phyloP scores from a whole-genome alignment of 2,797 vertebrate species.

The Bucorvus abyssinicus region DNA sequence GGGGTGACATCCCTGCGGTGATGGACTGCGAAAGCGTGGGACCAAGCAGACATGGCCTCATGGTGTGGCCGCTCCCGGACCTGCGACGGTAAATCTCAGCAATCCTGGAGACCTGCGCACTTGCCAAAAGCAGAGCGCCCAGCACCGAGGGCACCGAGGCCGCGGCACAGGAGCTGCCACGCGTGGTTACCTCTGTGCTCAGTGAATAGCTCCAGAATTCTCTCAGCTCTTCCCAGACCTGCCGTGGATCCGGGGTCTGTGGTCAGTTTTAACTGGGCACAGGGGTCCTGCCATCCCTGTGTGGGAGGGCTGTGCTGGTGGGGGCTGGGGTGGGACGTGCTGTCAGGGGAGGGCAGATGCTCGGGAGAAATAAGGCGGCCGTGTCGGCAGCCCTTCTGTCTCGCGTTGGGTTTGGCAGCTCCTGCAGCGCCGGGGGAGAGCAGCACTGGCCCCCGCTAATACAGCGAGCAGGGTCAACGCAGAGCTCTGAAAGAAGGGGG shows the following conservation, averaged over 20 bases:
- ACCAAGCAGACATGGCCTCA: fast-evolving
- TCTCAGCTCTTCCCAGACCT: fast-evolving
- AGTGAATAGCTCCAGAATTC: fast-evolving
- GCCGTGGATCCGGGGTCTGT: fast-evolving
- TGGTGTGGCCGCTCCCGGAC: fast-evolving
- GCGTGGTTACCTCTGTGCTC: fast-evolving
- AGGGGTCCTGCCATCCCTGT: fast-evolving
- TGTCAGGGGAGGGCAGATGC: not conserved
- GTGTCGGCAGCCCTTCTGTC: fast-evolving
- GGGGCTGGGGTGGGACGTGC: fast-evolving
- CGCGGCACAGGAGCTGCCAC: fast-evolving
- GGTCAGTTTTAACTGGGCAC: fast-evolving
- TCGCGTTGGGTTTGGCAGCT: not conserved
- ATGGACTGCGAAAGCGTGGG: fast-evolving
- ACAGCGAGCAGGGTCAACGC: fast-evolving
- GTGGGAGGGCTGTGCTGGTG: fast-evolving
- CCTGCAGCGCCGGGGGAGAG: fast-evolving
- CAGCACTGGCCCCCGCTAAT: fast-evolving
- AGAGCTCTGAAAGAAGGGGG: fast-evolving
- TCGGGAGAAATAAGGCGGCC: fast-evolving
- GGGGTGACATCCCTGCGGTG: fast-evolving
- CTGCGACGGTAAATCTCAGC: fast-evolving
- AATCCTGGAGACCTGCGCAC: fast-evolving
- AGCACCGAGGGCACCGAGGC: not conserved
- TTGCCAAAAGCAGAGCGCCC: fast-evolving